A percentile compares a stretch with the other conserved stretches of the same genome.
These are phyloP conservation scores for Conger conger DNA, from an alignment of 2,113 vertebrate genomes.

Conservation along the genomic window DNA sequence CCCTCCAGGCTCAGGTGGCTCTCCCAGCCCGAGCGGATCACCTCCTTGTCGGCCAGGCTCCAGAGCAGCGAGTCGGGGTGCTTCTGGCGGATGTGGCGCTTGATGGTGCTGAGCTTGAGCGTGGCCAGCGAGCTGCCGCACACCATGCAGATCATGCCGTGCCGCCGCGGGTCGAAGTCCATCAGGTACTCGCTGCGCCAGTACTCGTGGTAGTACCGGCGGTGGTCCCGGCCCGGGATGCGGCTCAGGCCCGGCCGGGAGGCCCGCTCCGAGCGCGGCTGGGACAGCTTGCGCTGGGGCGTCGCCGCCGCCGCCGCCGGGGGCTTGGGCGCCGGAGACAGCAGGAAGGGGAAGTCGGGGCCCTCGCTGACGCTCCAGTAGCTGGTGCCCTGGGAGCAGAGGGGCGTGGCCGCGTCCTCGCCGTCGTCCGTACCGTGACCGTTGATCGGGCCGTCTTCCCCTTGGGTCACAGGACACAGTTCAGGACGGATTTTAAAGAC, in stretches of 20 bases:
- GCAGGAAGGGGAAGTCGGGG: conserved; percentile 62
- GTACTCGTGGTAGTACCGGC: conserved; percentile 92
- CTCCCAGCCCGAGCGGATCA: conserved; percentile 89
- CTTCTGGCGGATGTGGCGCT: conserved; percentile 88
- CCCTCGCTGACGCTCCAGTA: conserved; percentile 73
- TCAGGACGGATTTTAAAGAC: not conserved
- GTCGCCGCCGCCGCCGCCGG: no score
- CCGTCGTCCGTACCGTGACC: conserved; percentile 54
- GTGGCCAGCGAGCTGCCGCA: conserved; percentile 89
- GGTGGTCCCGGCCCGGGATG: conserved; percentile 83
- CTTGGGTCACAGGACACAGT: conserved; percentile 28
- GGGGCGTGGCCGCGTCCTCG: conserved; percentile 39
- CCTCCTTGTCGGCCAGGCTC: conserved; percentile 83
- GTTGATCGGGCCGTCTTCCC: conserved; percentile 58
- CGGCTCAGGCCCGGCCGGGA: conserved; percentile 81
- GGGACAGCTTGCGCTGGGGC: conserved; percentile 64
- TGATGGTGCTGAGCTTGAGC: conserved; percentile 91
- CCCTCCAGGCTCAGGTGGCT: conserved; percentile 77
- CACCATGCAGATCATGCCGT: conserved; percentile 94
- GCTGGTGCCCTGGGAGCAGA: conserved; percentile 67
- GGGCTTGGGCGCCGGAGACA: conserved; percentile 57
- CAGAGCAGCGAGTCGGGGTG: conserved; percentile 88
- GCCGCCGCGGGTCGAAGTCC: conserved; percentile 84
- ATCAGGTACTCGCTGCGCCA: conserved; percentile 92
- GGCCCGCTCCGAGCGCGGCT: conserved; percentile 73